Evolutionary conservation across 2,113 vertebrate species (phyloP).

Genomic region (Hippolais icterina): DNA sequence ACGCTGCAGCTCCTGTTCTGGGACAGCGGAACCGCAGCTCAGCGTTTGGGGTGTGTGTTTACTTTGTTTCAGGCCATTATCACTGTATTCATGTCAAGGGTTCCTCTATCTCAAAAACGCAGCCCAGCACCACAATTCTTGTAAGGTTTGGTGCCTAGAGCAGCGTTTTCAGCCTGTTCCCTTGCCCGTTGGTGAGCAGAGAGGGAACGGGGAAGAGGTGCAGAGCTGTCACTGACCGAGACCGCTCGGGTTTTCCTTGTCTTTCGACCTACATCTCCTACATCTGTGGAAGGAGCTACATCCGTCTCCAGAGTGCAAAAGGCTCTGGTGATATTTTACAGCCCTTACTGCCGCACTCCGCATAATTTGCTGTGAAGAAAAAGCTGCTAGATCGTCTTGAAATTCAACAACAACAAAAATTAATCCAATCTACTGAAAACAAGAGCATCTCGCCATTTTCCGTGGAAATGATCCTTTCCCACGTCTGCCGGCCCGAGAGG

Average conservation of each 20-base stretch:
- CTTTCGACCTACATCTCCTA: rapidly evolving
- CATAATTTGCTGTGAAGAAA: background rate
- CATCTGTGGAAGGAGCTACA: rapidly evolving
- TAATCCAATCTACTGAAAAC: rapidly evolving
- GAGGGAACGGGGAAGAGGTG: too few relatives aligned
- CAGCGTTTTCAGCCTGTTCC: background rate
- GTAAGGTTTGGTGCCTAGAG: background rate
- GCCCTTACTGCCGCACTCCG: background rate
- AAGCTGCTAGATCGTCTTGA: background rate
- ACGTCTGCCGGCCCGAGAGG: rapidly evolving
- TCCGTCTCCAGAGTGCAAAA: rapidly evolving
- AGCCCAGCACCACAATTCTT: rapidly evolving
- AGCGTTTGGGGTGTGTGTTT: rapidly evolving
- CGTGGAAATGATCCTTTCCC: rapidly evolving
- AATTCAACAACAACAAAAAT: background rate
- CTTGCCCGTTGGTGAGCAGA: rapidly evolving
- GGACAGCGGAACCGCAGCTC: rapidly evolving
- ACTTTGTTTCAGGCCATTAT: rapidly evolving
- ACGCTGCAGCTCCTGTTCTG: rapidly evolving
- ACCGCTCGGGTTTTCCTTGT: rapidly evolving
- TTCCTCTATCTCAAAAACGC: rapidly evolving
- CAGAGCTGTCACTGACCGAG: background rate
- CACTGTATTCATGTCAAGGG: rapidly evolving
- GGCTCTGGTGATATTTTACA: background rate
- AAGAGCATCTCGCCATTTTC: background rate